A percentile compares a stretch with the other conserved stretches of the same genome.
phyloP scores from a whole-genome alignment of 2,113 vertebrate genomes.

The Corapipo altera region DNA sequence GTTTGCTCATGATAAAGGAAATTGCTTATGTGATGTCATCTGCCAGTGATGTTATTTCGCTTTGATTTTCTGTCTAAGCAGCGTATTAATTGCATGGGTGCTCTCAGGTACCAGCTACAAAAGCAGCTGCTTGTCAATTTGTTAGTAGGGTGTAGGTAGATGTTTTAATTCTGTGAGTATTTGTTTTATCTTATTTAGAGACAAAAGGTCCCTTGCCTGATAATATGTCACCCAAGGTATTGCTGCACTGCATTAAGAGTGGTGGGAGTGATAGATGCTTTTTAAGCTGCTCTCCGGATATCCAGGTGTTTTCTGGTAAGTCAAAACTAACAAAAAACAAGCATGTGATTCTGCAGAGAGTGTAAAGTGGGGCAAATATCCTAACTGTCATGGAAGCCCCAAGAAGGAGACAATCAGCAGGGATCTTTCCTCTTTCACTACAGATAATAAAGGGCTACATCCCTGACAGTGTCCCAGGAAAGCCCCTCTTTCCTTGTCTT shows the following conservation, averaged over 20 bases:
- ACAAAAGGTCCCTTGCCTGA: conserved; percentile 78
- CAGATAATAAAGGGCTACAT: neutral
- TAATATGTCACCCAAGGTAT: conserved; percentile 74
- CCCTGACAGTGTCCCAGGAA: neutral
- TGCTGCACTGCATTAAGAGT: conserved; percentile 87
- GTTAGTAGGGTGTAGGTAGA: neutral
- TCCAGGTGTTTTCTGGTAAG: conserved; percentile 91
- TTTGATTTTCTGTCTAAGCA: neutral
- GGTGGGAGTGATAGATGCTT: conserved; percentile 89
- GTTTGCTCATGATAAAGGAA: neutral
- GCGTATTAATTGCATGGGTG: neutral
- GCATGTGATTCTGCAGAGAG: neutral
- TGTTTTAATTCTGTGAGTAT: conserved; percentile 62
- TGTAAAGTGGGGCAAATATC: neutral
- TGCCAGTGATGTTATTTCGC: neutral
- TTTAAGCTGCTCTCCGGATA: conserved; percentile 88
- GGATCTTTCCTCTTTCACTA: neutral
- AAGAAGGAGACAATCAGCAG: neutral
- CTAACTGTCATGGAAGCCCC: neutral
- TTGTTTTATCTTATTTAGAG: conserved; percentile 84
- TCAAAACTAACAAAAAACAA: neutral
- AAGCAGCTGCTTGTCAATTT: neutral
- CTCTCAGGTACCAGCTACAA: neutral
- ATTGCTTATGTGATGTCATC: neutral
- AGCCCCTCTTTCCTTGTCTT: neutral